phyloP scores from a whole-genome alignment of 2,797 vertebrate species.

The Anisognathus igniventris region DNA sequence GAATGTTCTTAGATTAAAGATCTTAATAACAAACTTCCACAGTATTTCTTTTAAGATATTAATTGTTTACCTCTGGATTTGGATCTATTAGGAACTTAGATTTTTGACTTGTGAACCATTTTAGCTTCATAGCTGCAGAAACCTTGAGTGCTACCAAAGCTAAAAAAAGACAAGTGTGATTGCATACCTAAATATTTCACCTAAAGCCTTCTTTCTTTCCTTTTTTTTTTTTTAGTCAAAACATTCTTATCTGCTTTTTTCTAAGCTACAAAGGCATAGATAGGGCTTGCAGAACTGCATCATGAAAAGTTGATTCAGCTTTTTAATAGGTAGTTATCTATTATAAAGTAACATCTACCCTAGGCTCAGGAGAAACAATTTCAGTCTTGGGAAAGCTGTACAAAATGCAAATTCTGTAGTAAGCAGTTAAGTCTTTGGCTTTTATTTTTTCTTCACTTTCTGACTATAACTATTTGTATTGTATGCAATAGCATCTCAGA shows the following conservation, averaged over 20 bases:
- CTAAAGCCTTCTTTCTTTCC: background rate
- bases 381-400: background rate
- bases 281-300: background rate
- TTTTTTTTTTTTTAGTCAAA: background rate
- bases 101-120: background rate
- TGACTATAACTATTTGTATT: background rate
- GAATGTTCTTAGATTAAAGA: slow-evolving; percentile 5
- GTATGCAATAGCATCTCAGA: background rate
- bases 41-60: background rate
- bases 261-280: background rate
- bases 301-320: background rate
- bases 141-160: background rate
- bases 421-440: background rate
- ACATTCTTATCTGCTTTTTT: background rate
- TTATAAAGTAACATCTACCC: background rate
- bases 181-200: background rate
- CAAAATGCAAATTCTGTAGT: background rate
- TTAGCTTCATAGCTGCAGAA: background rate
- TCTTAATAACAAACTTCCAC: background rate
- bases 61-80: background rate
- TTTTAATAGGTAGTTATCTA: background rate
- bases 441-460: background rate
- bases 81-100: background rate
- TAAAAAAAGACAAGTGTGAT: background rate
- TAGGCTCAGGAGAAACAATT: background rate